A percentile compares a stretch with the other conserved stretches of the same genome.
These are phyloP conservation scores for Drosophila setifemur DNA, from an alignment of 1,140 invertebrate species.

Conservation along the genomic window DNA sequence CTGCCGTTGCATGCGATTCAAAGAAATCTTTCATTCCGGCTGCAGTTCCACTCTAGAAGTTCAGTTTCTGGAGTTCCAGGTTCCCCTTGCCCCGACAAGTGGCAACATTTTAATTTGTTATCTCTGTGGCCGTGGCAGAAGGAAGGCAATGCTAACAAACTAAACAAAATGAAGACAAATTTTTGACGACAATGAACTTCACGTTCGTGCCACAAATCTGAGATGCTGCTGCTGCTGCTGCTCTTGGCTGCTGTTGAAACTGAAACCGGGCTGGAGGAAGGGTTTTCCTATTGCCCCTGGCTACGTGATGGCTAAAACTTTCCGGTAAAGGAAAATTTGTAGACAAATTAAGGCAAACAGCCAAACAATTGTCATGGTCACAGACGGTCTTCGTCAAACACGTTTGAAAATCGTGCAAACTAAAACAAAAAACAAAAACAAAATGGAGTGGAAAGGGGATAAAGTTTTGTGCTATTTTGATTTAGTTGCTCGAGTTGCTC, in stretches of 20 bases:
- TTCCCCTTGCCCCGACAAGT: constrained; percentile 33
- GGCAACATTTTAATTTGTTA: constrained; percentile 76
- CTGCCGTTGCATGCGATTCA: constrained; percentile 66
- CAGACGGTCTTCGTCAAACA: constrained; percentile 49
- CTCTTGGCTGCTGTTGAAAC: constrained; percentile 37
- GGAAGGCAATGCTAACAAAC: constrained; percentile 33
- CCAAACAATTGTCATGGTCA: constrained; percentile 57
- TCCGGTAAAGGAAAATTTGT: constrained; percentile 63
- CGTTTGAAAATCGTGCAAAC: constrained; percentile 72
- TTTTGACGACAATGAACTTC: constrained; percentile 76
- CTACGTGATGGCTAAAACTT: constrained; percentile 47
- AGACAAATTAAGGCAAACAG: constrained; percentile 78
- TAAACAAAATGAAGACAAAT: constrained; percentile 59
- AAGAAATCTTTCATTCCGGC: constrained; percentile 41
- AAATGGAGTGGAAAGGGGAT: not conserved
- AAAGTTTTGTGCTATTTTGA: constrained; percentile 27
- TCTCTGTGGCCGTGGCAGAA: constrained; percentile 11
- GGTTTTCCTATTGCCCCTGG: constrained; percentile 3
- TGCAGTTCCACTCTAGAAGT: no score
- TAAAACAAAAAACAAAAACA: not conserved
- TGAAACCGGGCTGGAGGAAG: constrained; percentile 34
- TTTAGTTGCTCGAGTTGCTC: constrained; percentile 16
- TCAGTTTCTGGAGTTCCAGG: no score
- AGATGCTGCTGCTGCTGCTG: constrained; percentile 46
- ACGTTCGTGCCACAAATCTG: constrained; percentile 78